These are phyloP conservation scores for Oscheius sp. DNA, from an alignment of 2,888 invertebrate species.

Conservation along the genomic window DNA sequence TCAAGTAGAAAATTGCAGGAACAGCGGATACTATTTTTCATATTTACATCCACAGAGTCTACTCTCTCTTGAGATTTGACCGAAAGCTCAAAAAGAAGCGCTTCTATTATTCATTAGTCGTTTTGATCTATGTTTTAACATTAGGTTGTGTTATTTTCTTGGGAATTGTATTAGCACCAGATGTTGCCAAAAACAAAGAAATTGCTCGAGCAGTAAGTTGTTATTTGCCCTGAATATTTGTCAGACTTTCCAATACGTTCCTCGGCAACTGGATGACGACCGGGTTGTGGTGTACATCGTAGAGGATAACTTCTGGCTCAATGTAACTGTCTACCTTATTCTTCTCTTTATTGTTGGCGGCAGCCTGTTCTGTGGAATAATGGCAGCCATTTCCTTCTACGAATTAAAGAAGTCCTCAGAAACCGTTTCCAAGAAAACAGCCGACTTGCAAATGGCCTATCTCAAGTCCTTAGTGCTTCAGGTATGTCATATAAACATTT, in stretches of 20 bases:
- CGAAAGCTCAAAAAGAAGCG: neutral
- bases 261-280: neutral
- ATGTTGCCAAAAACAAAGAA: constrained; percentile 9
- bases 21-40: constrained; percentile 5
- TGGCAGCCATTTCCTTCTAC: neutral
- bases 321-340: neutral
- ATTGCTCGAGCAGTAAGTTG: constrained; percentile 3
- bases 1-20: neutral
- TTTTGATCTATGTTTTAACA: neutral
- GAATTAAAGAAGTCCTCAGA: neutral
- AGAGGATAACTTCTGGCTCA: neutral
- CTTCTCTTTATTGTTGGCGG: constrained; percentile 9
- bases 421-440: constrained; percentile 6
- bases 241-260: constrained; percentile 16
- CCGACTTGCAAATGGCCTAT: constrained; percentile 8
- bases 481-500: neutral
- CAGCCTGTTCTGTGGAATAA: neutral
- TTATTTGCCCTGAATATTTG: too few relatives aligned
- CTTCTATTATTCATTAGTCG: neutral
- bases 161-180: neutral
- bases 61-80: constrained; percentile 10
- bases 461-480: constrained; percentile 14
- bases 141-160: constrained; percentile 6
- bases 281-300: neutral
- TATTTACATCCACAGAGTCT: constrained; percentile 12